Evolutionary conservation across 2,113 vertebrate genomes (phyloP), one percentile per base, ranked within the genome.

Genomic region (Cheilinus undulatus): DNA sequence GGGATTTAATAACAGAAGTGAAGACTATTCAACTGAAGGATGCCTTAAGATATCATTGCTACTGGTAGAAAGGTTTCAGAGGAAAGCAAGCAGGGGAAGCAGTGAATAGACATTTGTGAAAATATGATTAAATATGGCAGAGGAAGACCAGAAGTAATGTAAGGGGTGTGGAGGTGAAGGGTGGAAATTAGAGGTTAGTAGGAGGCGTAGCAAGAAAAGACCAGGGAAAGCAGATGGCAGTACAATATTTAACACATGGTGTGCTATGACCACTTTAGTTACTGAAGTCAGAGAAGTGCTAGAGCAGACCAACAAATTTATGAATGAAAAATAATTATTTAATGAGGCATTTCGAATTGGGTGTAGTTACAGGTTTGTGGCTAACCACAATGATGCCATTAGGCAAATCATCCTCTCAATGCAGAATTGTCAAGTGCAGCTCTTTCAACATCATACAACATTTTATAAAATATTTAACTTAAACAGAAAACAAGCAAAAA

Each of bases 261-360:
- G 32, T 24, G 40, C 58, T 38, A 58, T 22, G 27, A 62, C 27
- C 64, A 43, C 32, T 30, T 19, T 57, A 0, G 32, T 30, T 64
- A 83, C 69, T 74, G 74, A 81, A 73, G 84, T 82, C 73, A 81
- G 32, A 46, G 2, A 51, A 58, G 26, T 60, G n/a, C 42, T 61
- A 28, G 45, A 43, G 22, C 26, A 3, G 14, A 11, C 3, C 11
- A 7, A 20, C 8, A 46, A 46, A 46, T 46, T n/a, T n/a, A n/a
- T n/a, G n/a, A n/a, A 20, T n/a, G 20, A n/a, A 9, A 46, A 20
- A 10, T 14, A 32, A 13, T 58, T 4, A 57, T 30, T 10, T 4
- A 30, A 28, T 50, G 40, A 40, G 3, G 22, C 42, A 15, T 45
- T 45, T n/a, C 14, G 13, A 34, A 45, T 30, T 4, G n/a, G 7